These are phyloP conservation scores for Chionodraco myersi DNA, from an alignment of 2,113 vertebrate species.

Conservation along the genomic window DNA sequence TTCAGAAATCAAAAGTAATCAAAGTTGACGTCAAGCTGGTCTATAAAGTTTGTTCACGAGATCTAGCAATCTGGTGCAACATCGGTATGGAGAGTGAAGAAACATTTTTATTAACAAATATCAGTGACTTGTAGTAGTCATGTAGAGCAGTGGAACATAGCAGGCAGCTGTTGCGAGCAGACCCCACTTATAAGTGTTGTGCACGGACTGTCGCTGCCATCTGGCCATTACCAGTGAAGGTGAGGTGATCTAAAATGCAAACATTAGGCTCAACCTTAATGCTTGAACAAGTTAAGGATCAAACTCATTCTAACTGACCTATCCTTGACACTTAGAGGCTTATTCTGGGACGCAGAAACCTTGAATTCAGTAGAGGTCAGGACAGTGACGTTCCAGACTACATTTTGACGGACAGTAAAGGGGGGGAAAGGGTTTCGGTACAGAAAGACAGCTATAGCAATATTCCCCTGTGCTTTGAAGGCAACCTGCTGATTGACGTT, in stretches of 20 bases:
- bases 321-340: slow-evolving; percentile 8
- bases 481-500: slow-evolving; percentile 69
- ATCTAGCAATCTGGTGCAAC: slow-evolving; percentile 63
- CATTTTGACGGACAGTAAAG: background rate
- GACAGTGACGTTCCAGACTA: background rate
- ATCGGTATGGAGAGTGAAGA: slow-evolving; percentile 41
- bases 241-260: slow-evolving; percentile 55
- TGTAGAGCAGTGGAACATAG: slow-evolving; percentile 63
- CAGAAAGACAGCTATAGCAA: background rate
- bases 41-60: slow-evolving; percentile 75
- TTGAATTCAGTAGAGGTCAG: slow-evolving; percentile 30
- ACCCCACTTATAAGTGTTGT: slow-evolving; percentile 69
- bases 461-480: slow-evolving; percentile 31
- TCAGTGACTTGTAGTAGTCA: slow-evolving; percentile 51
- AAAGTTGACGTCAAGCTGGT: slow-evolving; percentile 78
- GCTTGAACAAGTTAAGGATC: slow-evolving; percentile 21
- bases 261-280: slow-evolving; percentile 31
- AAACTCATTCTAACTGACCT: slow-evolving; percentile 20
- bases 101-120: slow-evolving; percentile 70
- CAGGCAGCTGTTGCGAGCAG: slow-evolving; percentile 72
- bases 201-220: slow-evolving; percentile 67
- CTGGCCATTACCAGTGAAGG: slow-evolving; percentile 67
- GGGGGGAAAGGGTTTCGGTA: background rate
- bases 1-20: slow-evolving; percentile 82
- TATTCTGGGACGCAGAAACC: slow-evolving; percentile 5